A percentile compares a stretch with the other conserved stretches of the same genome.
Conservation (phyloP, 2,888 invertebrate species). For the Enoplolaimus lenunculus region DNA sequence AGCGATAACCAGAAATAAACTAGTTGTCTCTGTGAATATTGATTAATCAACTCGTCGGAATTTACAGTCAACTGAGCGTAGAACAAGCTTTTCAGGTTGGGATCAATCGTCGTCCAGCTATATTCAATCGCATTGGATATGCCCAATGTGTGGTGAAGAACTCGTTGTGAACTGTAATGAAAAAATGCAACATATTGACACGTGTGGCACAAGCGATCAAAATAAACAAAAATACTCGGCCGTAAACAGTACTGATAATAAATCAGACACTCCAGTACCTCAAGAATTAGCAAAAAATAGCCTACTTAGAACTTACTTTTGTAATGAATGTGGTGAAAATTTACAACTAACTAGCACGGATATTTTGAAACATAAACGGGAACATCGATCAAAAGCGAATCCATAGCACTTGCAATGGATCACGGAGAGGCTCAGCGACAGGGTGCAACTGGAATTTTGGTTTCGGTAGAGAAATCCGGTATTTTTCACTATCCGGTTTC, state of each 20-base stretch:
- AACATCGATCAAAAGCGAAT: no score
- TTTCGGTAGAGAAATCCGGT: no score
- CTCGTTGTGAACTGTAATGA: constrained; percentile 55
- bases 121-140: constrained; percentile 55
- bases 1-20: no score
- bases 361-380: constrained; percentile 61
- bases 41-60: no score
- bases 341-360: constrained; percentile 63
- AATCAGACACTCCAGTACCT: not conserved
- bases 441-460: no score
- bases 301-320: constrained; percentile 51
- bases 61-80: no score
- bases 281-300: constrained; percentile 32
- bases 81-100: no score
- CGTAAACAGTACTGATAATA: not conserved
- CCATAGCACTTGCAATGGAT: no score
- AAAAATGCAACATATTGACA: constrained; percentile 57
- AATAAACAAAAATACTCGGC: not conserved
- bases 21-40: no score
- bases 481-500: no score
- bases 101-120: no score
- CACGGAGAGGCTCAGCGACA: no score
- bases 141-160: constrained; percentile 55
- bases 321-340: constrained; percentile 56
- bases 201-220: constrained; percentile 39